Percentiles rank a stretch among this genome's conserved stretches.
Conservation (phyloP, 2,113 vertebrate genomes). For the Artemisiospiza belli region DNA sequence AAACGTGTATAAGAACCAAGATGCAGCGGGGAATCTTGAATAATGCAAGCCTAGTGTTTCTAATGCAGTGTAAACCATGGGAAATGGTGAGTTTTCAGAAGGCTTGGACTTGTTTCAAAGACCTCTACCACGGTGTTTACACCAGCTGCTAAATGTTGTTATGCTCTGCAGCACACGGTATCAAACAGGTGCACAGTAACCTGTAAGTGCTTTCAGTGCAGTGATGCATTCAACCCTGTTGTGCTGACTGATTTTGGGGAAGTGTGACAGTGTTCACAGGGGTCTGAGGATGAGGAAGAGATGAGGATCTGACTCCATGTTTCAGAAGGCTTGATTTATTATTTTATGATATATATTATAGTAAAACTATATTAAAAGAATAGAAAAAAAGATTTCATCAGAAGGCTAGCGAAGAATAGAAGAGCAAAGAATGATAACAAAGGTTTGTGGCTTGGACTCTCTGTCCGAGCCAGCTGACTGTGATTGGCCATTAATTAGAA, state of each 20-base stretch:
- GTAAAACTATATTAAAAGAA: too few species aligned
- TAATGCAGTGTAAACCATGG: conserved; percentile 3
- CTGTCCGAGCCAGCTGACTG: too few species aligned
- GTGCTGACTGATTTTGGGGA: background rate
- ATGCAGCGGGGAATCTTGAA: background rate
- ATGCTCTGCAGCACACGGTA: background rate
- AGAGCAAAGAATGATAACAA: too few species aligned
- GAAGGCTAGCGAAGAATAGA: too few species aligned
- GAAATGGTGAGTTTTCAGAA: conserved; percentile 1
- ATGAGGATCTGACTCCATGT: too few species aligned
- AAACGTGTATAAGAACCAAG: background rate
- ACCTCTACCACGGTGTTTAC: background rate
- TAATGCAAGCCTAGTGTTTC: conserved; percentile 16
- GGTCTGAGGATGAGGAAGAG: too few species aligned
- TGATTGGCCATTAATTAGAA: too few species aligned
- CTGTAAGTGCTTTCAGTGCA: background rate
- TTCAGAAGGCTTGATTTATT: too few species aligned
- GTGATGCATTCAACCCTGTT: accelerated
- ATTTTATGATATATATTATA: too few species aligned
- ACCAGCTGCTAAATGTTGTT: background rate
- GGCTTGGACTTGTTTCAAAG: background rate
- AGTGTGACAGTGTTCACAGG: background rate
- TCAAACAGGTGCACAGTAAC: background rate
- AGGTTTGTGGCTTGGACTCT: too few species aligned
- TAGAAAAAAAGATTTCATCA: too few species aligned